These are phyloP conservation scores for Candidula unifasciata DNA, from an alignment of 2,888 invertebrate genomes.

Conservation along the genomic window DNA sequence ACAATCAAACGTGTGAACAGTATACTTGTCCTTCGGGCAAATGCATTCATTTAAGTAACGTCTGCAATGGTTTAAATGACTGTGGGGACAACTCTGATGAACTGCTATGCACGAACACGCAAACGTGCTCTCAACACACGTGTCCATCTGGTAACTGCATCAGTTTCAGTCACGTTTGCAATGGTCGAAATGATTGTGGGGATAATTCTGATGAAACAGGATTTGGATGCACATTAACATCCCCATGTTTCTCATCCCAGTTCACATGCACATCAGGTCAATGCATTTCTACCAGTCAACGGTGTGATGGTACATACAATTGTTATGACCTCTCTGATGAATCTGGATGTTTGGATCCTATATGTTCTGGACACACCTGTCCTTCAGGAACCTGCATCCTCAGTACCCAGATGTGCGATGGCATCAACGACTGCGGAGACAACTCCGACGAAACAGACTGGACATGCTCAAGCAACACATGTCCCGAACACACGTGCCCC, in stretches of 20 bases:
- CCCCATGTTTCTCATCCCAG: too few relatives aligned
- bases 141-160: background rate
- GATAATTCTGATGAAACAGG: constrained; percentile 11
- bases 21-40: background rate
- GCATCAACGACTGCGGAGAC: too few relatives aligned
- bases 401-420: constrained; percentile 2
- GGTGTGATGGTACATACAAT: too few relatives aligned
- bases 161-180: background rate
- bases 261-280: background rate
- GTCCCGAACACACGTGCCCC: background rate
- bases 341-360: too few relatives aligned
- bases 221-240: too few relatives aligned
- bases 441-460: too few relatives aligned
- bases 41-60: background rate
- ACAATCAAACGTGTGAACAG: too few relatives aligned
- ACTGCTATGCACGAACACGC: too few relatives aligned
- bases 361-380: background rate
- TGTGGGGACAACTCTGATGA: constrained; percentile 26
- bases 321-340: background rate
- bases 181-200: constrained; percentile 3
- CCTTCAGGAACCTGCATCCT: background rate
- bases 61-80: constrained; percentile 10
- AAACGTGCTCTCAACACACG: too few relatives aligned
- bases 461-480: background rate
- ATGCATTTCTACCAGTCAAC: background rate